These are phyloP conservation scores for Cercopithecus mona DNA, from an alignment of 2,113 vertebrate genomes.

Conservation along the genomic window DNA sequence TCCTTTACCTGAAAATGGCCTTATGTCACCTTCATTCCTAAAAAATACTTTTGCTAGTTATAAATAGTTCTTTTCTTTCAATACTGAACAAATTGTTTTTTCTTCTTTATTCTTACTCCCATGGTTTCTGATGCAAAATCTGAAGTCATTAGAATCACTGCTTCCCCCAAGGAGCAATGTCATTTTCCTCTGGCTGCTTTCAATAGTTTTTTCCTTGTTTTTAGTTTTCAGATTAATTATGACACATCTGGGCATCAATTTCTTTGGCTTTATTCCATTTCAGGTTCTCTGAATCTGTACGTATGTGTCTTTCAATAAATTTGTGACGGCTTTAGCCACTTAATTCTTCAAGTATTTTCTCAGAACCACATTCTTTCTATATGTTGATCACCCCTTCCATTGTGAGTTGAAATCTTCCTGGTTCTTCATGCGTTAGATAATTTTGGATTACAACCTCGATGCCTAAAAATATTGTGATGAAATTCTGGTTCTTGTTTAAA, in stretches of 20 bases:
- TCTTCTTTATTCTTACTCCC: neutral
- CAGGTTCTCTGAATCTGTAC: neutral
- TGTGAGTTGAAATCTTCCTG: neutral
- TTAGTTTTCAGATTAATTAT: neutral
- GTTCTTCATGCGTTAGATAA: neutral
- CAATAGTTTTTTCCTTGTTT: neutral
- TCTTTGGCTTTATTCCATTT: neutral
- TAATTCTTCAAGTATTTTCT: slow-evolving; percentile 33
- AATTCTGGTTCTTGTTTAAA: slow-evolving; percentile 16
- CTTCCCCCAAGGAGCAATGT: neutral
- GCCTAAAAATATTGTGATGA: neutral
- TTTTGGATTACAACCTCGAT: neutral
- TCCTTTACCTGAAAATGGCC: neutral
- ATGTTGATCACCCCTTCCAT: neutral
- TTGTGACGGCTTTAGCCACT: neutral
- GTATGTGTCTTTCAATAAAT: neutral
- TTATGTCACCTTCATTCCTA: neutral
- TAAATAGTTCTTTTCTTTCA: neutral
- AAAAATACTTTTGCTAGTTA: slow-evolving; percentile 12
- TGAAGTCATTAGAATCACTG: neutral
- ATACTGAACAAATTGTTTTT: neutral
- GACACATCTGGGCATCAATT: neutral
- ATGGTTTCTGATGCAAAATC: neutral
- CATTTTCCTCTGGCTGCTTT: neutral
- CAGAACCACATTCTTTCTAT: neutral